A percentile compares a stretch with the other conserved stretches of the same genome.
These are phyloP conservation scores for Acleris sparsana DNA, from an alignment of 2,888 invertebrate genomes.

Conservation along the genomic window DNA sequence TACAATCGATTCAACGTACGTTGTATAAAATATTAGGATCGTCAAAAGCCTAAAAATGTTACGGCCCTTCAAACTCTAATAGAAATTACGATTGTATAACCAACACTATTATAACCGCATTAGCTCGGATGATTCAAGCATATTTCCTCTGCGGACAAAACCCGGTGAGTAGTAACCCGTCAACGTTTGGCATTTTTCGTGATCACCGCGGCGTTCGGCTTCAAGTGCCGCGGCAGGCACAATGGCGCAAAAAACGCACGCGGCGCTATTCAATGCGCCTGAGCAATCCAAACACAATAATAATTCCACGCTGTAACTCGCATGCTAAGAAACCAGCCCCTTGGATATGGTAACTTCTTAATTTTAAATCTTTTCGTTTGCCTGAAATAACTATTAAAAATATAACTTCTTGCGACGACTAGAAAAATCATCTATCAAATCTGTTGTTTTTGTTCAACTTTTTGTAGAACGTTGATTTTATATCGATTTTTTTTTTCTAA, in stretches of 20 bases:
- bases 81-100: slow-evolving; percentile 41
- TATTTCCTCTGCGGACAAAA: slow-evolving; percentile 61
- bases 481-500: too few relatives aligned
- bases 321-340: slow-evolving; percentile 41
- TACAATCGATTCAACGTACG: slow-evolving; percentile 12
- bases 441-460: too few relatives aligned
- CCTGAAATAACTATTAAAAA: too few relatives aligned
- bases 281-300: slow-evolving; percentile 80
- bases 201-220: slow-evolving; percentile 72
- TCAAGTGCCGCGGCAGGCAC: slow-evolving; percentile 66
- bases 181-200: slow-evolving; percentile 63
- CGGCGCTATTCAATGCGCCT: slow-evolving; percentile 72
- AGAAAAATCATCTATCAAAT: too few relatives aligned
- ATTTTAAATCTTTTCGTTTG: too few relatives aligned
- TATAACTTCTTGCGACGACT: too few relatives aligned
- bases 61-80: slow-evolving; percentile 35
- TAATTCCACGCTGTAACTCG: slow-evolving; percentile 50
- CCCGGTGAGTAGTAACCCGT: slow-evolving; percentile 52
- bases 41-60: slow-evolving; percentile 39
- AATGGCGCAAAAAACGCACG: slow-evolving; percentile 75
- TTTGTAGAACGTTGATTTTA: too few relatives aligned
- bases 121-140: slow-evolving; percentile 51
- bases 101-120: slow-evolving; percentile 42
- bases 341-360: slow-evolving; percentile 7
- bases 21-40: slow-evolving; percentile 46